These are phyloP conservation scores for Amiota communis DNA, from an alignment of 2,888 invertebrate genomes.

Conservation along the genomic window DNA sequence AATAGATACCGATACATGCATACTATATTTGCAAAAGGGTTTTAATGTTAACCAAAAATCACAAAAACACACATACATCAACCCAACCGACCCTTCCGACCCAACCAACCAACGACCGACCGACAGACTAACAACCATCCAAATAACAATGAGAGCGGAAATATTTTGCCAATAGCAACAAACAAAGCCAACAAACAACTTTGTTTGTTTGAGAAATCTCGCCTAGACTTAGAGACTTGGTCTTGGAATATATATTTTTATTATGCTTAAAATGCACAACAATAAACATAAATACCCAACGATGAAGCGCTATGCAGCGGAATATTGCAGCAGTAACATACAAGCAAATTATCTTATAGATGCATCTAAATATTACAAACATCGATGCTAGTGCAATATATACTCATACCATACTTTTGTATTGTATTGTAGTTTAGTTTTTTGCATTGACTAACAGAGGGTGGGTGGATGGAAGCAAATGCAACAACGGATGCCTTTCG, in stretches of 20 bases:
- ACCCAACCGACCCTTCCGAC: no score
- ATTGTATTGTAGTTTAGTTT: constrained; percentile 10
- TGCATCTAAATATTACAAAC: constrained; percentile 68
- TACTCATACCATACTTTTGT: not conserved
- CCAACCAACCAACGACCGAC: no score
- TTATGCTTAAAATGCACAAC: constrained; percentile 57
- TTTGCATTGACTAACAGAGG: not conserved
- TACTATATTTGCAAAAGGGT: not conserved
- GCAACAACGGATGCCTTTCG: constrained; percentile 54
- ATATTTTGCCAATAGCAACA: no score
- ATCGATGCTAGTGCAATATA: constrained; percentile 56
- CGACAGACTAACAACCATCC: no score
- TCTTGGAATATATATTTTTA: constrained; percentile 53
- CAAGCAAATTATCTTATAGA: constrained; percentile 61
- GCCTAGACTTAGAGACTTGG: constrained; percentile 5
- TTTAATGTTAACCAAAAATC: not conserved
- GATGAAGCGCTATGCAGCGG: constrained; percentile 31
- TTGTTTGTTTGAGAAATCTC: constrained; percentile 9
- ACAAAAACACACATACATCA: constrained; percentile 6
- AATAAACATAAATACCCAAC: constrained; percentile 34
- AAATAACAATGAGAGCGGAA: no score
- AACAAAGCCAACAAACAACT: constrained; percentile 22
- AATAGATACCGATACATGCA: constrained; percentile 1
- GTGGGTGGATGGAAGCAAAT: constrained; percentile 2
- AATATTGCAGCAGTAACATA: constrained; percentile 25